These are phyloP conservation scores for Diloba caeruleocephala DNA, from an alignment of 2,888 invertebrate genomes.

Conservation along the genomic window DNA sequence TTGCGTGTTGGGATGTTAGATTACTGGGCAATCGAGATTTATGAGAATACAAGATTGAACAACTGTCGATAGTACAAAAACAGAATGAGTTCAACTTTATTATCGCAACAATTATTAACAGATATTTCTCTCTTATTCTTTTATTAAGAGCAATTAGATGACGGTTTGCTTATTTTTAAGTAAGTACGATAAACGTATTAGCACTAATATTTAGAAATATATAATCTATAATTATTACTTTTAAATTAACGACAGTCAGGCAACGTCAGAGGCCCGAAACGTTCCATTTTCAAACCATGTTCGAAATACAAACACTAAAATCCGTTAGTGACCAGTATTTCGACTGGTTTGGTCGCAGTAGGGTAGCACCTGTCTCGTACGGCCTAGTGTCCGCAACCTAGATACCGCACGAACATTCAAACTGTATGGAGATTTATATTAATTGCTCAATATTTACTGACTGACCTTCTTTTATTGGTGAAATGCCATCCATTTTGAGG, in stretches of 20 bases:
- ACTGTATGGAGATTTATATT: constrained; percentile 33
- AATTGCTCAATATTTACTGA: constrained; percentile 39
- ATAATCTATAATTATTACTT: neutral
- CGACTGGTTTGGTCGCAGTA: constrained; percentile 49
- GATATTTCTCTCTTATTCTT: too few relatives aligned
- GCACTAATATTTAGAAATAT: too few relatives aligned
- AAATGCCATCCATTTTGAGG: neutral
- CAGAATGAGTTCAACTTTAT: too few relatives aligned
- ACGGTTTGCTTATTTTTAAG: too few relatives aligned
- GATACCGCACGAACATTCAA: constrained; percentile 38
- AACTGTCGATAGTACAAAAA: too few relatives aligned
- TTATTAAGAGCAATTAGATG: too few relatives aligned
- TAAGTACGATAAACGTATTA: too few relatives aligned
- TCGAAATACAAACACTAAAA: constrained; percentile 47
- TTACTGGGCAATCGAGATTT: too few relatives aligned
- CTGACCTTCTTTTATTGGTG: constrained; percentile 15
- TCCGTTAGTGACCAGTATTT: constrained; percentile 49
- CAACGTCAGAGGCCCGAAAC: constrained; percentile 5
- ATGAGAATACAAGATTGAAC: too few relatives aligned
- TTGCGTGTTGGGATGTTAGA: neutral
- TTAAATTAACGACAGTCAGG: constrained; percentile 19
- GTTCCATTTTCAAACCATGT: constrained; percentile 33
- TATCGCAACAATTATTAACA: too few relatives aligned
- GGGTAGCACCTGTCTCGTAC: constrained; percentile 41
- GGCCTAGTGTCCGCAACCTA: constrained; percentile 47